Evolutionary conservation across 2,888 invertebrate genomes (phyloP).

Genomic region (Aspidapion aeneum): DNA sequence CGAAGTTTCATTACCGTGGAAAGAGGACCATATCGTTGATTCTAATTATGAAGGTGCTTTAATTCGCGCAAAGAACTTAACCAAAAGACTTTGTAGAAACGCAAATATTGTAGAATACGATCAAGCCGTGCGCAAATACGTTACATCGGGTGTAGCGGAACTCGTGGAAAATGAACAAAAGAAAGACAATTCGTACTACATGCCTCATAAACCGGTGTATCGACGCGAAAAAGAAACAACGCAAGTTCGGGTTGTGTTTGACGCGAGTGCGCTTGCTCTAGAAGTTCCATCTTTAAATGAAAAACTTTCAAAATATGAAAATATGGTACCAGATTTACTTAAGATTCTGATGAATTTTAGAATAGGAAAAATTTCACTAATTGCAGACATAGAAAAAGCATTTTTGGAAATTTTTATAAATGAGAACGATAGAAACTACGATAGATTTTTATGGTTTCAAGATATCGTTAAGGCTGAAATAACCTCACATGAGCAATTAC

Average conservation of each 20-base stretch:
- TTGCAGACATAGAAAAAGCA: constrained; percentile 34
- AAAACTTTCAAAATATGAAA: background rate
- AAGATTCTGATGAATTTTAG: constrained; percentile 17
- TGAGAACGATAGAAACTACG: constrained; percentile 27
- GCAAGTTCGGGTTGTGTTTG: constrained; percentile 4
- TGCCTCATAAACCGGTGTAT: constrained; percentile 4
- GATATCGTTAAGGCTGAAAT: background rate
- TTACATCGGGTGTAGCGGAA: background rate
- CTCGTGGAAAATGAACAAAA: background rate
- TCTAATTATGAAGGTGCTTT: constrained; percentile 10
- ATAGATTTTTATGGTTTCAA: constrained; percentile 31
- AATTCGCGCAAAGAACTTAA: constrained; percentile 3
- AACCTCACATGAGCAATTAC: background rate
- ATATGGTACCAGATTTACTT: constrained; percentile 3
- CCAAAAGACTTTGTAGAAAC: background rate
- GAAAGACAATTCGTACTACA: background rate
- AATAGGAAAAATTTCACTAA: constrained; percentile 7
- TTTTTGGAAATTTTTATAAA: constrained; percentile 33
- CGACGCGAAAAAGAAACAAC: constrained; percentile 2
- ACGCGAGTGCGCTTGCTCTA: constrained; percentile 2
- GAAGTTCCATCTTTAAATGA: constrained; percentile 7
- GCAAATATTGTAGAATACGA: constrained; percentile 1
- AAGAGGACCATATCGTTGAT: constrained; percentile 8
- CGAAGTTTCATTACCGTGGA: constrained; percentile 6
- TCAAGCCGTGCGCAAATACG: background rate